phyloP scores from a whole-genome alignment of 2,888 invertebrate genomes.

The Eupeodes latifasciatus region DNA sequence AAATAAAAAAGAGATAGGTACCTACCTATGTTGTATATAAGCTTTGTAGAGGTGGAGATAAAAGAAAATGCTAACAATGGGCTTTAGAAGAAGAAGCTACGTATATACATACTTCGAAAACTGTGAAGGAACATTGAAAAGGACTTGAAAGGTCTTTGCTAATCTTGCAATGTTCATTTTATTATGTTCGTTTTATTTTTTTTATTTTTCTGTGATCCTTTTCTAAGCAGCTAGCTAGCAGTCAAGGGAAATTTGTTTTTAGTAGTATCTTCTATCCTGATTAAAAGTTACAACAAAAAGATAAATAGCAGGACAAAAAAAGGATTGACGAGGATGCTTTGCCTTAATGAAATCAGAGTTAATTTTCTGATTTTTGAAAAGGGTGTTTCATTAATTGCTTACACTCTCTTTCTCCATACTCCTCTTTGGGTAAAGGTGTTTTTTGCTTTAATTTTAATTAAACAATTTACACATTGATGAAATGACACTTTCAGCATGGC shows the following conservation, averaged over 20 bases:
- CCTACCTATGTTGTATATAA: background rate
- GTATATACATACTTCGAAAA: background rate
- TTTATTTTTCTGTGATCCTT: background rate
- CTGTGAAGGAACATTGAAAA: conserved; percentile 24
- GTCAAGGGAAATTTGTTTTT: conserved; percentile 42
- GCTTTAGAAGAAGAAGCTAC: background rate
- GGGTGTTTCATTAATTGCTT: conserved; percentile 43
- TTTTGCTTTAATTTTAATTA: background rate
- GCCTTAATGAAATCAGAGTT: conserved; percentile 40
- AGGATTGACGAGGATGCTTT: conserved; percentile 48
- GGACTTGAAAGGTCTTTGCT: conserved; percentile 14
- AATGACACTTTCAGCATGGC: conserved; percentile 19
- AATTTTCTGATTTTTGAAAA: conserved; percentile 29
- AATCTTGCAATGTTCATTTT: conserved; percentile 16
- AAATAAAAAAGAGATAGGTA: background rate
- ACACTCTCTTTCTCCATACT: background rate
- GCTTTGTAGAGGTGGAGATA: conserved; percentile 17
- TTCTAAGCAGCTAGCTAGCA: background rate
- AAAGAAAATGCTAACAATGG: conserved; percentile 35
- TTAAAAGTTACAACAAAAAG: conserved; percentile 14
- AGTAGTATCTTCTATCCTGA: conserved; percentile 20
- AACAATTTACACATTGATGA: conserved; percentile 31
- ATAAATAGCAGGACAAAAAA: background rate
- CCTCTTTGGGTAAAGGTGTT: conserved; percentile 7
- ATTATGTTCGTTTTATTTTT: background rate